Base-by-base conservation (phyloP, 2,888 invertebrate species). In the Bugula neritina region DNA sequence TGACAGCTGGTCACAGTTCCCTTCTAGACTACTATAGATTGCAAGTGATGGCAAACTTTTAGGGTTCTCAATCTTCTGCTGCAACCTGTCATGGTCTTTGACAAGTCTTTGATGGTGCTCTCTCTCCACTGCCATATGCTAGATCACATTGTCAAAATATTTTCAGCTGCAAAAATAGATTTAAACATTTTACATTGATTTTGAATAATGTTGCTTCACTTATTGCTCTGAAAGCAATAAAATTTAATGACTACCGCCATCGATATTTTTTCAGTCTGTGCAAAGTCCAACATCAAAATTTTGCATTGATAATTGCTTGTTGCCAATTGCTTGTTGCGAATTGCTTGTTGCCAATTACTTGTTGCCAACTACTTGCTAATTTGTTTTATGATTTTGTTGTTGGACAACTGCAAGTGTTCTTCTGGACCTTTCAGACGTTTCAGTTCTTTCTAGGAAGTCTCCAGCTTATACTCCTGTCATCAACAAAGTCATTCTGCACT, bases 51-150 rank as follows among this genome's bases (percentile, higher is more conserved):
- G 27, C 63, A 34, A 31, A 63, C 63, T 63, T 63, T 63, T 63
- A 3, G 63, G 83, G 63, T 88, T 87, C 80, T 93, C 93, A 54
- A 89, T 86, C 54, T 90, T 87, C 79, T 91, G 90, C 79, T 93
- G 92, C 75, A 93, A 79, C 54, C 89, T 88, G 77, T 91, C 90
- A 77, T 91, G 91, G 31, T 92, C 90, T 34, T 91, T 90, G 27
- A 94, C 85, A 35, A 94, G 83, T 78, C 90, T 90, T 85, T 94
- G 94, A 77, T 94, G 90, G 69, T 92, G 91, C 73, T 89, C 88
- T 52, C 91, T 86, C 79, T 93, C 93, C 35, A 89, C 88, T 77
- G 92, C 92, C 77, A 91, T 87, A 79, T 93, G 93, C 29, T 89
- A 87, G 55, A 89, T 84, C 31, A 92, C 83, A n/a, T n/a, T n/a